Conservation (phyloP, 37 sponge, comb jelly and placozoan genomes). For the Crambe crambe region DNA sequence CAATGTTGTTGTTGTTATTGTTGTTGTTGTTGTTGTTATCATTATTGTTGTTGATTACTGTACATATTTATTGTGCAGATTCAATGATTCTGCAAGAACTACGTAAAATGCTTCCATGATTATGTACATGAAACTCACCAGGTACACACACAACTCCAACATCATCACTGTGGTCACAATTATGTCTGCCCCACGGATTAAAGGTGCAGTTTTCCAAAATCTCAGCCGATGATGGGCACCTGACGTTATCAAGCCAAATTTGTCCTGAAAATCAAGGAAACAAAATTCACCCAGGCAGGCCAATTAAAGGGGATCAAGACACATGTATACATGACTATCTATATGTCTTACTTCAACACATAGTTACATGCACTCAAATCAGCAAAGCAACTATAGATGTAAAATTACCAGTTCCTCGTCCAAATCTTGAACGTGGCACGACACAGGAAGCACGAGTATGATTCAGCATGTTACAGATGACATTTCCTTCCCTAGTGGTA, state of each 20-base stretch:
- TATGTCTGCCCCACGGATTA: conserved; percentile 34
- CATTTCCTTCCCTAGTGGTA: conserved; percentile 1
- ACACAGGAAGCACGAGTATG: conserved; percentile 3
- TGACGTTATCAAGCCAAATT: conserved; percentile 45
- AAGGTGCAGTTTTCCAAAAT: conserved; percentile 26
- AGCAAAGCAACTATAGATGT: neutral
- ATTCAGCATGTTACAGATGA: conserved; percentile 6
- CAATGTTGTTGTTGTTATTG: neutral
- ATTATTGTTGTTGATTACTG: no score
- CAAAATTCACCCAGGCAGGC: no score
- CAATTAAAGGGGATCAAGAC: no score
- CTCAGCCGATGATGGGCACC: conserved; percentile 1
- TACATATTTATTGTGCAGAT: no score
- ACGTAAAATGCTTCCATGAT: neutral
- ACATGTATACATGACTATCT: no score
- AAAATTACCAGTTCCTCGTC: conserved; percentile 13
- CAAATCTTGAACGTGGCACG: conserved; percentile 11
- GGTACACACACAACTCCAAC: conserved; percentile 37
- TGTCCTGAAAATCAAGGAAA: neutral
- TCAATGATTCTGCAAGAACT: neutral
- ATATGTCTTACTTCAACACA: no score
- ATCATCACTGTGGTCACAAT: conserved; percentile 36
- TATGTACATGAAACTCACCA: conserved; percentile 14
- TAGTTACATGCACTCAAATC: neutral
- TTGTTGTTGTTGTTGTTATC: no score